A percentile compares a stretch with the other conserved stretches of the same genome.
Evolutionary conservation across 2,797 vertebrate species (phyloP).

Genomic region (Alcedo atthis): DNA sequence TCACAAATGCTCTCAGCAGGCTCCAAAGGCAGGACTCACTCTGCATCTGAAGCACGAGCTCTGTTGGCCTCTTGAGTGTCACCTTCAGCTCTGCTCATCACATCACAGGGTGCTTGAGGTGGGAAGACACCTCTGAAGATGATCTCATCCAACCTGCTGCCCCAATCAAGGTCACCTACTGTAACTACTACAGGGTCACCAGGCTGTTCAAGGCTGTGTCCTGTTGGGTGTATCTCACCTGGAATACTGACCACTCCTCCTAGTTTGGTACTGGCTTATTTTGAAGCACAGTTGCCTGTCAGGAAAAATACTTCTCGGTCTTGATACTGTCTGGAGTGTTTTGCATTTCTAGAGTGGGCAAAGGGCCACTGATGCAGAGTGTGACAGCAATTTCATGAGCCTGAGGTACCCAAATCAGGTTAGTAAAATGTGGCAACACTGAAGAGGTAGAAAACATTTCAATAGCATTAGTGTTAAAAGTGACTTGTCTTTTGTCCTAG

Average conservation of each 20-base stretch:
- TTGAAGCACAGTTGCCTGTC: neutral
- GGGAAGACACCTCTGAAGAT: neutral
- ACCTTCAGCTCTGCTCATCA: neutral
- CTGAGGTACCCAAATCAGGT: neutral
- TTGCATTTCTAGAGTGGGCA: neutral
- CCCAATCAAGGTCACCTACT: neutral
- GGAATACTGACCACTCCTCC: neutral
- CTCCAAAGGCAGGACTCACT: neutral
- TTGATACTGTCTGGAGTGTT: neutral
- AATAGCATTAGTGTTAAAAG: neutral
- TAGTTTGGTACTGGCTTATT: neutral
- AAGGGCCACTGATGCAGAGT: neutral
- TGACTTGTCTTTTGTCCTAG: neutral
- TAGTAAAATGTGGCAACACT: neutral
- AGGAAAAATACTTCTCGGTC: neutral
- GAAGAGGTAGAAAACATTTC: neutral
- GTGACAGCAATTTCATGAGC: neutral
- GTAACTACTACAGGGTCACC: neutral
- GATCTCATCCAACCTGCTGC: accelerated
- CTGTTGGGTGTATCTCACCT: neutral
- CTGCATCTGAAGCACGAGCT: neutral
- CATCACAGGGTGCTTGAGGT: neutral
- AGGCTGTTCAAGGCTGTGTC: neutral
- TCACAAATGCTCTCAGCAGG: neutral
- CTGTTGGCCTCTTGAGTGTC: neutral